Base-by-base conservation (phyloP, 2,888 invertebrate species). In the Parnassius orleans region DNA sequence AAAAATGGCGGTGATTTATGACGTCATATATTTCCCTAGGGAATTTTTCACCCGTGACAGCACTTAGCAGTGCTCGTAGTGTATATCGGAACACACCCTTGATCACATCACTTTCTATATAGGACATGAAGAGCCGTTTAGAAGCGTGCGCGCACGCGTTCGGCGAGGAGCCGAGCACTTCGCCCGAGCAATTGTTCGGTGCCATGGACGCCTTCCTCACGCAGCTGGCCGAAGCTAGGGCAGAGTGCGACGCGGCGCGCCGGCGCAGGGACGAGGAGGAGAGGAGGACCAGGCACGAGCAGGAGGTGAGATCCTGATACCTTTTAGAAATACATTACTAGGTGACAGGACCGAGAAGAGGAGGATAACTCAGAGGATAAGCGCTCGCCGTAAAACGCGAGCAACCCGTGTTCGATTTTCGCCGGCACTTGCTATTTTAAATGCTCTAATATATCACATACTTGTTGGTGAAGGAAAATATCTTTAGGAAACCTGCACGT, bases 181-280 rank as follows among this genome's bases (percentile, higher is more conserved):
- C 98, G 63, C 98, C 98, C 0, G 98, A 98, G 74, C 98, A 97
- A 78, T 96, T 98, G 90, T 98, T 98, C 87, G 97, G 97, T 2
- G 96, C 97, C 53, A 95, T 98, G 74, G 98, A 98, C 87, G 93
- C 95, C 3, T 98, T 98, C 92, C 92, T 98, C 10, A 91, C 93
- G 41, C 95, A 97, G 19, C 94, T 98, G 72, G 90, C 93, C 10
- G 98, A 98, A 79, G 98, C 98, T 0, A 92, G 95, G 63, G 95
- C 96, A 50, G 98, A 98, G 79, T 98, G 98, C 77, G 97, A 97
- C 76, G 96, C 96, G 68, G 94, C 96, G 84, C 92, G 95, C 43
- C 93, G 95, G 60, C 93, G 96, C 41, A 94, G 97, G 63, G 97
- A 97, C 79, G 98, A 98, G 72, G 98, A 98, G 79, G 97, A 98